Evolutionary conservation across 2,888 invertebrate genomes (phyloP).

Genomic region (Epistrophe grossulariae): DNA sequence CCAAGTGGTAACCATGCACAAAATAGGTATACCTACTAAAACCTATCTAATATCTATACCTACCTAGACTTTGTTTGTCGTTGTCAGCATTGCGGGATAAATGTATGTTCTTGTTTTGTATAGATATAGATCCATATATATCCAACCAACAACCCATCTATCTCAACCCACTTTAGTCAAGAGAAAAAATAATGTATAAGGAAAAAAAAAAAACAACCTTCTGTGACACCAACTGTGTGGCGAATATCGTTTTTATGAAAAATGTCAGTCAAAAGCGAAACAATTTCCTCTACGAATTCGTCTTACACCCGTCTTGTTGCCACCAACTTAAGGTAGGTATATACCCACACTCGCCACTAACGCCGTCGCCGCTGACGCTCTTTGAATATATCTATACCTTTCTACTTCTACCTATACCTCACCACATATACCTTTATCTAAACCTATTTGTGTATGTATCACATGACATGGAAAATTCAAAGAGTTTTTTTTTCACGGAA

Average conservation of each 20-base stretch:
- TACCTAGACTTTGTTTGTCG: constrained; percentile 48
- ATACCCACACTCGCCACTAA: not conserved
- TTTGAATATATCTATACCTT: not conserved
- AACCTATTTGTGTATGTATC: constrained; percentile 46
- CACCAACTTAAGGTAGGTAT: not conserved
- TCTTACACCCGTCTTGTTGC: constrained; percentile 57
- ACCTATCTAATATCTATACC: not conserved
- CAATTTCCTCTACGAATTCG: constrained; percentile 74
- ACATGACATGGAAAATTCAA: constrained; percentile 73
- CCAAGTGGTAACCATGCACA: not conserved
- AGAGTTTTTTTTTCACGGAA: constrained; percentile 70
- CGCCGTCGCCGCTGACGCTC: not conserved
- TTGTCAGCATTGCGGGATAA: constrained; percentile 59
- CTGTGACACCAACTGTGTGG: constrained; percentile 75
- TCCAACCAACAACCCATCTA: constrained; percentile 45
- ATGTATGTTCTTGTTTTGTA: constrained; percentile 32
- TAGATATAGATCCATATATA: constrained; percentile 27
- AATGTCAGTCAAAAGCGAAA: constrained; percentile 76
- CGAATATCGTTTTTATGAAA: constrained; percentile 76
- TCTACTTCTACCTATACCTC: not conserved
- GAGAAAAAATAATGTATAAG: not conserved
- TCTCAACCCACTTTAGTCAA: constrained; percentile 20
- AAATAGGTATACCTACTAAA: not conserved
- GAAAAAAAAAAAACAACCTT: constrained; percentile 19
- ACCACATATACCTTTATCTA: constrained; percentile 5